These are phyloP conservation scores for Crotalus viridis DNA, from an alignment of 2,113 vertebrate genomes.

Conservation along the genomic window DNA sequence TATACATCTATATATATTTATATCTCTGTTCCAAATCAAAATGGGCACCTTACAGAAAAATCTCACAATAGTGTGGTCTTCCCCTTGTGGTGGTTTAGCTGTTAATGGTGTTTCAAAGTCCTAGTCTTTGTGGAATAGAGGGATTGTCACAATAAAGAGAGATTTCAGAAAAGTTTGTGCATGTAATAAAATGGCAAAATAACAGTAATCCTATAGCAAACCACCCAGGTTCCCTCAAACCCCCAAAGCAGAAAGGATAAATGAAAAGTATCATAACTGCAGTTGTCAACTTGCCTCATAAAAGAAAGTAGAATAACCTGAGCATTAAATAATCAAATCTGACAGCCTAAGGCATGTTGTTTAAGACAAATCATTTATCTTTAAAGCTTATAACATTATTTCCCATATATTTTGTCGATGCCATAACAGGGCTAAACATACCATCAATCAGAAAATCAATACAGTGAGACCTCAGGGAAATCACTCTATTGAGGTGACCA, in stretches of 20 bases:
- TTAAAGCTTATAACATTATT: constrained; percentile 31
- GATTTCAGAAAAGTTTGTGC: background rate
- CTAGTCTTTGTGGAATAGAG: background rate
- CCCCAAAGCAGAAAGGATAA: rapidly evolving
- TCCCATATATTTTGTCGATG: constrained; percentile 6
- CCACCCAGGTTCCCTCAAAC: background rate
- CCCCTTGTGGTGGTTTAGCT: background rate
- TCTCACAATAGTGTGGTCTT: background rate
- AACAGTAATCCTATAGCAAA: background rate
- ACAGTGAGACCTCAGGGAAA: constrained; percentile 23
- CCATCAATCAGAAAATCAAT: constrained; percentile 26
- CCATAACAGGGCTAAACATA: constrained; percentile 7
- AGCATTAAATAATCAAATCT: constrained; percentile 27
- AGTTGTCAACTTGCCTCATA: background rate
- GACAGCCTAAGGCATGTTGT: constrained; percentile 15
- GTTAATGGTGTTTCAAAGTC: background rate
- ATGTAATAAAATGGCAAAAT: background rate
- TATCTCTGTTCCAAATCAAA: background rate
- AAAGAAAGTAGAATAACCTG: constrained; percentile 8
- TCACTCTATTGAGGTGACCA: background rate
- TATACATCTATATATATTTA: background rate
- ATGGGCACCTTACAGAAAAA: background rate
- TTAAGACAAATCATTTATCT: constrained; percentile 25
- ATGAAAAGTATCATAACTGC: constrained; percentile 4
- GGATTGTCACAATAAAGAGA: background rate